These are phyloP conservation scores for Climacteris rufus DNA, from an alignment of 2,113 vertebrate species.

Conservation along the genomic window DNA sequence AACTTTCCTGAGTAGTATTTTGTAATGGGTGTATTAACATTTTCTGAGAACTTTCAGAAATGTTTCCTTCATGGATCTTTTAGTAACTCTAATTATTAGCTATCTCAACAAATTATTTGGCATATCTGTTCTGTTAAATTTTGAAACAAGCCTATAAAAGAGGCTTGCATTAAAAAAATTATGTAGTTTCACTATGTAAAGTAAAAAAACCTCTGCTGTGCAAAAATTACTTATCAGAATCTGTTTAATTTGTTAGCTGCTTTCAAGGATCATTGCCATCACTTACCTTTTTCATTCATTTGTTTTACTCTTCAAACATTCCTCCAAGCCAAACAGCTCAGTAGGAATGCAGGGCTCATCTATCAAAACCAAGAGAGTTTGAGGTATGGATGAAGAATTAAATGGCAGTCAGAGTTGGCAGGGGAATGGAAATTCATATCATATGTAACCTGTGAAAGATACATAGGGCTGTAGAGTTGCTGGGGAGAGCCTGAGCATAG, in stretches of 20 bases:
- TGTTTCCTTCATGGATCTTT: background rate
- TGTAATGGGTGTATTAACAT: background rate
- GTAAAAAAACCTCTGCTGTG: background rate
- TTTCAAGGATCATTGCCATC: background rate
- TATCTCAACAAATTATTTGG: background rate
- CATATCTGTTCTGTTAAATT: background rate
- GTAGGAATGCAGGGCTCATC: background rate
- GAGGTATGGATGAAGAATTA: background rate
- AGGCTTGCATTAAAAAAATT: background rate
- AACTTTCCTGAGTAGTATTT: background rate
- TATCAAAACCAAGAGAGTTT: background rate
- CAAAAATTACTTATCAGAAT: background rate
- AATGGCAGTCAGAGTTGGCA: background rate
- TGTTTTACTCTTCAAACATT: background rate
- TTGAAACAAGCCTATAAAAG: background rate
- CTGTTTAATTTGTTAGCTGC: background rate
- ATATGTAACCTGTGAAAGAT: background rate
- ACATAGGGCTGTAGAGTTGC: fast-evolving
- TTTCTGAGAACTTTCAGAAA: background rate
- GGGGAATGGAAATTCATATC: background rate
- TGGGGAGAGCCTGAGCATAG: background rate
- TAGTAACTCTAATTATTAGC: background rate
- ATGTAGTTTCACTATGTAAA: background rate
- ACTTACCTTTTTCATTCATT: background rate
- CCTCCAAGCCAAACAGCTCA: background rate